phyloP scores from a whole-genome alignment of 1,140 invertebrate genomes.

The Pseudomyrmex pallidus region DNA sequence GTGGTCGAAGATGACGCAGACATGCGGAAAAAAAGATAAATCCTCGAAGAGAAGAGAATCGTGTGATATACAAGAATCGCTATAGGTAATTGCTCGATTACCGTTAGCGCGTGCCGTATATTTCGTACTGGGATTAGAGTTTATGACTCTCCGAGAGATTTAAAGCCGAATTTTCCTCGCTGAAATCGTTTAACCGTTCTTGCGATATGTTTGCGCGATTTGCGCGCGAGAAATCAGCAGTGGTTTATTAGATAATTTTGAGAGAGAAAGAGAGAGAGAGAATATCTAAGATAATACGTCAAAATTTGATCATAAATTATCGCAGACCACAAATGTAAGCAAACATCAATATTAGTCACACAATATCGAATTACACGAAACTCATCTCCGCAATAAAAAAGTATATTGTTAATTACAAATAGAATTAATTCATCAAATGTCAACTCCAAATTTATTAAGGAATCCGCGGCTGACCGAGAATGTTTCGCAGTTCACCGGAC shows the following conservation, averaged over 20 bases:
- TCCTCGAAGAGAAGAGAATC: neutral
- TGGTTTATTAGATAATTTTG: conserved; percentile 22
- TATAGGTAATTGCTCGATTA: conserved; percentile 65
- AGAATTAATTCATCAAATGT: conserved; percentile 35
- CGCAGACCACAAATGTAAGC: no score
- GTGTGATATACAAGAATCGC: conserved; percentile 56
- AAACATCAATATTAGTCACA: neutral
- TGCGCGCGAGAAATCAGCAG: conserved; percentile 27
- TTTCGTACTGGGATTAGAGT: conserved; percentile 50
- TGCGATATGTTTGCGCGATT: conserved; percentile 11
- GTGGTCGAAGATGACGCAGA: conserved; percentile 45
- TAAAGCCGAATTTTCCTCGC: conserved; percentile 63
- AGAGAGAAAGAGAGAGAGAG: no score
- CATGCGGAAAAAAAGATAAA: conserved; percentile 14
- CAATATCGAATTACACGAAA: conserved; percentile 5
- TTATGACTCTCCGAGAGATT: conserved; percentile 67
- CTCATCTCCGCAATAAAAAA: no score
- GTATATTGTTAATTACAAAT: conserved; percentile 41
- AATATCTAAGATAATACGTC: conserved; percentile 21
- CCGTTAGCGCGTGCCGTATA: conserved; percentile 57
- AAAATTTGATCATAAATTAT: conserved; percentile 10
- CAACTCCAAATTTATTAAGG: conserved; percentile 49
- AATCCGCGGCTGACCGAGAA: conserved; percentile 33
- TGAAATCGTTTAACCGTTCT: conserved; percentile 22
- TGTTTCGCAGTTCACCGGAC: conserved; percentile 11